Evolutionary conservation across 2,888 invertebrate species (phyloP).

Genomic region (Bellardia pandia): DNA sequence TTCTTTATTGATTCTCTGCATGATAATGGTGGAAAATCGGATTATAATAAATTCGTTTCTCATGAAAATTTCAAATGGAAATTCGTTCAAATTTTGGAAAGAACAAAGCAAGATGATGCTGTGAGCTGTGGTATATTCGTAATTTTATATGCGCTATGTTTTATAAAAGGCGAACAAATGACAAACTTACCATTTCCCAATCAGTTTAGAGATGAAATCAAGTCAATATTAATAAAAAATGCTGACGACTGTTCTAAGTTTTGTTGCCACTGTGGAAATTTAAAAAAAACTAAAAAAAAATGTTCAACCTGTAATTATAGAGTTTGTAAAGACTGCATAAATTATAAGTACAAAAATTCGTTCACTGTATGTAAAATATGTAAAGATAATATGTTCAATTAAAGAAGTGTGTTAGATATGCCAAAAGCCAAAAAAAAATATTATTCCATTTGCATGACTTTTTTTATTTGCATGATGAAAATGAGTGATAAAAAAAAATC

Average conservation of each 20-base stretch:
- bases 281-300: background rate
- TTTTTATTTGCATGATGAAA: background rate
- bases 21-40: background rate
- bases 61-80: background rate
- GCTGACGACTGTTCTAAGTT: background rate
- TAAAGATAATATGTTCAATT: background rate
- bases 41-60: background rate
- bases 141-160: no score
- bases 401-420: background rate
- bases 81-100: background rate
- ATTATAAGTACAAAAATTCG: background rate
- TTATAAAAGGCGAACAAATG: no score
- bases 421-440: background rate
- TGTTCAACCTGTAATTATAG: background rate
- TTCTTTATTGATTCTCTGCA: background rate
- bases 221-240: no score
- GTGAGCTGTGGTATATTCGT: no score
- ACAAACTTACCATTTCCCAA: no score
- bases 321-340: constrained; percentile 4
- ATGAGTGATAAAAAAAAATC: background rate
- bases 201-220: no score
- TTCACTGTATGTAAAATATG: constrained; percentile 6
- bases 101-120: background rate
- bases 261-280: constrained; percentile 13
- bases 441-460: no score